Evolutionary conservation across 2,113 vertebrate genomes (phyloP), one percentile per base, ranked within the genome.

Genomic region (Phyllostomus discolor): DNA sequence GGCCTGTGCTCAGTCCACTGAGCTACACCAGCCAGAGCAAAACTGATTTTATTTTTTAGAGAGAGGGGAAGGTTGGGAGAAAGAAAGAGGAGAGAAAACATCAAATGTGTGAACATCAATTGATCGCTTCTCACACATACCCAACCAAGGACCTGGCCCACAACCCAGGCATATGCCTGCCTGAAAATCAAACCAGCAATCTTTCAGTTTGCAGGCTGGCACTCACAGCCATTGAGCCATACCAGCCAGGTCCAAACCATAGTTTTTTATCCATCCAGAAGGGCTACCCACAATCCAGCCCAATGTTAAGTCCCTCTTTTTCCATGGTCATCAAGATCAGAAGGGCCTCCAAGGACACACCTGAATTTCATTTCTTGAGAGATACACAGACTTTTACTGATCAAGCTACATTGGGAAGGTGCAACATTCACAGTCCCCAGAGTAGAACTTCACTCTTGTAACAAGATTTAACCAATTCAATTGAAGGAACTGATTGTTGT

Each of bases 361-460:
- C 38, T 62, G 9, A 2, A 70, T 4, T 43, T 88, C 19, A 19
- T 80, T 72, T 50, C 52, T 41, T 26, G 17, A 48, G 64, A 62
- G 41, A 66, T 3, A 41, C 24, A 41, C 6, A 50, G 67, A 22
- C 17, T 92, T 48, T 64, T 31, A 0, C 66, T 33, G 12, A 9
- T 17, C 75, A 59, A 19, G 11, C 16, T 24, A 28, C 2, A 0
- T 0, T 69, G 22, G 24, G n/a, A 41, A 22, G 50, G 15, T 43
- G 48, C 17, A 41, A 46, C 7, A 24, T 35, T 57, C 31, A 84
- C 20, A 67, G 72, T 12, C 38, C n/a, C 50, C 66, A 38, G 52
- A 26, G 20, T 33, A 50, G 43, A 24, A 31, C 9, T 24, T 57
- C 57, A 20, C 48, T 67, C 41, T n/a, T 41, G 38, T 41, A 41